Conservation (phyloP, 2,888 invertebrate species). For the Agrotis ipsilon region DNA sequence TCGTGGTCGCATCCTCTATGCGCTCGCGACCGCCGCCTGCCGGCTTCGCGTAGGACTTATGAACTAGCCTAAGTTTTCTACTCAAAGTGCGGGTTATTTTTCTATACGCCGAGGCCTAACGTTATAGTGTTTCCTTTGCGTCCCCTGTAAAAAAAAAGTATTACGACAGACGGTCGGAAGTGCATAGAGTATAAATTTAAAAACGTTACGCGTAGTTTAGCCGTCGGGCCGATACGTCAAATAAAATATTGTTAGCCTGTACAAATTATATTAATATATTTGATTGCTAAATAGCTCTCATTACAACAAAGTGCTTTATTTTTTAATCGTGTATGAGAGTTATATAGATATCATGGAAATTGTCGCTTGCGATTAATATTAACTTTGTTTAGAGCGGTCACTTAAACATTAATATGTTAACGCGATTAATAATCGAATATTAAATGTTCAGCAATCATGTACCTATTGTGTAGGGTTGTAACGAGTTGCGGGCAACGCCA, state of each 20-base stretch:
- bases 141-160: conserved; percentile 68
- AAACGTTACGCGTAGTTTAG: conserved; percentile 65
- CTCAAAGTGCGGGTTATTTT: conserved; percentile 61
- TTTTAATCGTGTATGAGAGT: conserved; percentile 78
- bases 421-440: conserved; percentile 63
- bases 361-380: conserved; percentile 73
- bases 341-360: conserved; percentile 65
- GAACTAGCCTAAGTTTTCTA: conserved; percentile 68
- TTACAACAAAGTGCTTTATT: conserved; percentile 83
- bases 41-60: conserved; percentile 65
- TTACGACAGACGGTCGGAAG: conserved; percentile 70
- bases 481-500: conserved; percentile 32
- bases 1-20: conserved; percentile 55
- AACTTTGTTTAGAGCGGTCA: conserved; percentile 61
- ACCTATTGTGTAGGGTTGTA: conserved; percentile 60
- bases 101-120: conserved; percentile 70
- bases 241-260: conserved; percentile 77
- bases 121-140: conserved; percentile 66
- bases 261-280: conserved; percentile 85
- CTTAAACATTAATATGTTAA: conserved; percentile 61
- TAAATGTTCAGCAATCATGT: conserved; percentile 64
- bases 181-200: conserved; percentile 72
- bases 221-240: conserved; percentile 66
- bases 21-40: conserved; percentile 58
- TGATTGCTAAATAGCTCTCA: conserved; percentile 81